A percentile compares a stretch with the other conserved stretches of the same genome.
These are phyloP conservation scores for Xenopus laevis DNA, from an alignment of 2,113 vertebrate genomes.

Conservation along the genomic window DNA sequence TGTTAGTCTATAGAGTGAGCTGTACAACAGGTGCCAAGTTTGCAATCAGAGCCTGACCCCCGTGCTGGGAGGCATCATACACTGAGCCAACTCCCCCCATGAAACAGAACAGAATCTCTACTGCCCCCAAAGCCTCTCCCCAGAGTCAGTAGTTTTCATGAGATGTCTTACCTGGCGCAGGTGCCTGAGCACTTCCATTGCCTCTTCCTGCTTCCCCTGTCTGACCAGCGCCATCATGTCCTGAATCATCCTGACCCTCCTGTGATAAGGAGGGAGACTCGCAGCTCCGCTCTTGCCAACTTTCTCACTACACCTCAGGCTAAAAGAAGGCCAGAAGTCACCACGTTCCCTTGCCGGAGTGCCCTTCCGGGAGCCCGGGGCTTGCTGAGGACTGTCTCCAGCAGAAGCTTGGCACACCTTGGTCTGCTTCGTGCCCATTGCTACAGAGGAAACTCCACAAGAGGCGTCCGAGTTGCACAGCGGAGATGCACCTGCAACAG, in stretches of 20 bases:
- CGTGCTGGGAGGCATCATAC: no score
- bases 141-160: no score
- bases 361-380: constrained; percentile 58
- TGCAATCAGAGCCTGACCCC: no score
- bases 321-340: constrained; percentile 80
- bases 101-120: no score
- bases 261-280: constrained; percentile 83
- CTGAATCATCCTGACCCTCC: constrained; percentile 88
- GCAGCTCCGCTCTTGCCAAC: constrained; percentile 63
- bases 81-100: no score
- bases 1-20: no score
- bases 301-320: constrained; percentile 82
- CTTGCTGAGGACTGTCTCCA: constrained; percentile 65
- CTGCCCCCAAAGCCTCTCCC: no score
- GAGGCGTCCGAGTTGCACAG: constrained; percentile 23
- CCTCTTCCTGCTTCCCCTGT: constrained; percentile 88
- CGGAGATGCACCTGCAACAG: background rate
- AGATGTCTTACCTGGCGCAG: constrained; percentile 83
- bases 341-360: constrained; percentile 68
- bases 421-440: constrained; percentile 89
- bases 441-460: constrained; percentile 6
- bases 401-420: constrained; percentile 70
- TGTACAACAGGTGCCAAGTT: no score
- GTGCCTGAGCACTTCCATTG: constrained; percentile 85
- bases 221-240: constrained; percentile 90